Evolutionary conservation across 1,140 invertebrate species (phyloP).

Genomic region (Brachionus angularis): DNA sequence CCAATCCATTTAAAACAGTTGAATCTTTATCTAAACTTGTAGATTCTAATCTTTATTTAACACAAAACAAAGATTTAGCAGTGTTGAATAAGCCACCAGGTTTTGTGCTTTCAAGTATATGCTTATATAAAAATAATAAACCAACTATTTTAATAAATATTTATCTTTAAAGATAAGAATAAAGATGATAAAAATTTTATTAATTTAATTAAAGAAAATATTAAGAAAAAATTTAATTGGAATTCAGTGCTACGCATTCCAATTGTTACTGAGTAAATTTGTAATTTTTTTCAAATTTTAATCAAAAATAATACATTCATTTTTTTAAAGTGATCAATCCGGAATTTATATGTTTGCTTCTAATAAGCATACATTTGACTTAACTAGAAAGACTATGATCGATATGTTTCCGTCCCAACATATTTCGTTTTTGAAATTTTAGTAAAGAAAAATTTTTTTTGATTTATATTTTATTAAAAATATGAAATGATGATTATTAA

Average conservation of each 20-base stretch:
- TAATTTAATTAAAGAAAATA: not conserved
- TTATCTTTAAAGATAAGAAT: conserved; percentile 1
- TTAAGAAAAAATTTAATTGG: conserved; percentile 2
- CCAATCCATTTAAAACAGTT: conserved; percentile 22
- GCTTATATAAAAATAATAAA: not conserved
- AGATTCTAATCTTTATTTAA: not conserved
- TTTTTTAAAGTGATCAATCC: conserved; percentile 9
- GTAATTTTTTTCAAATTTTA: not conserved
- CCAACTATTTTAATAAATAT: not conserved
- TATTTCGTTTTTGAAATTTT: conserved; percentile 17
- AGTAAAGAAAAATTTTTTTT: not conserved
- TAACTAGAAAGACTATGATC: conserved; percentile 7
- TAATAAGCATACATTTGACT: not conserved
- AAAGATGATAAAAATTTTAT: conserved; percentile 11
- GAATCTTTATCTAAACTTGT: not conserved
- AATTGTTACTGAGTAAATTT: conserved; percentile 3
- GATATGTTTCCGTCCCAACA: conserved; percentile 18
- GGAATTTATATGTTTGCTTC: conserved; percentile 11
- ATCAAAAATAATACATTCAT: too few relatives aligned
- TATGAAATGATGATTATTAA: too few relatives aligned
- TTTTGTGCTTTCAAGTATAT: conserved; percentile 16
- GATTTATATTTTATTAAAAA: too few relatives aligned
- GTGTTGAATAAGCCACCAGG: conserved; percentile 12
- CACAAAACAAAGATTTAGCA: conserved; percentile 4
- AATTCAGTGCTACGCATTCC: not conserved